These are phyloP conservation scores for Penelope pileata DNA, from an alignment of 2,113 vertebrate genomes.

Conservation along the genomic window DNA sequence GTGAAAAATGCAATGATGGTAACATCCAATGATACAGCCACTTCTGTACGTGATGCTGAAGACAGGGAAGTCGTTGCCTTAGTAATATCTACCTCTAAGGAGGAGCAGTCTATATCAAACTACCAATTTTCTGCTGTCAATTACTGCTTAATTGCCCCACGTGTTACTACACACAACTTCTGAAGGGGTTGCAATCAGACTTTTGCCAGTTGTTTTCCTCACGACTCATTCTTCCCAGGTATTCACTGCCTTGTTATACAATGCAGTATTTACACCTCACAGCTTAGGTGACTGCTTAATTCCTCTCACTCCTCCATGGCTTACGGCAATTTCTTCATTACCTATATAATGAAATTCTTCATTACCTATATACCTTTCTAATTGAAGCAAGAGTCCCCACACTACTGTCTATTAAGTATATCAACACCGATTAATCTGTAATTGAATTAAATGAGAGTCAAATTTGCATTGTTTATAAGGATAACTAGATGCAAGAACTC, in stretches of 20 bases:
- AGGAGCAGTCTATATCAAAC: background rate
- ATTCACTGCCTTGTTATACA: background rate
- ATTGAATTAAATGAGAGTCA: slow-evolving; percentile 11
- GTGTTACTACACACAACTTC: background rate
- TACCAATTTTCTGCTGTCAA: too few species aligned
- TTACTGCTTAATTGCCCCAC: background rate
- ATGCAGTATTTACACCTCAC: background rate
- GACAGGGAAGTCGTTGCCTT: background rate
- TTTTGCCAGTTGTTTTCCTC: background rate
- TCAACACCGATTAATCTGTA: background rate
- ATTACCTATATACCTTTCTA: background rate
- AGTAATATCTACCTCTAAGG: background rate
- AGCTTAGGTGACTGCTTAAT: slow-evolving; percentile 14
- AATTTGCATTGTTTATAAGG: slow-evolving; percentile 2
- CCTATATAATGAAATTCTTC: background rate
- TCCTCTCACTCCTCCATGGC: background rate
- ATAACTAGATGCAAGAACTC: background rate
- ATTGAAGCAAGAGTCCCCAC: background rate
- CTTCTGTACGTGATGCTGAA: background rate
- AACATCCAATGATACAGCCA: background rate
- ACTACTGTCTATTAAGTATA: background rate
- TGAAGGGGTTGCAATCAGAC: background rate
- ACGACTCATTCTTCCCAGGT: background rate
- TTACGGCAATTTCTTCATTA: background rate
- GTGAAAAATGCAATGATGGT: background rate